These are phyloP conservation scores for Pseudanteris insignis DNA, from an alignment of 2,888 invertebrate species.

Conservation along the genomic window DNA sequence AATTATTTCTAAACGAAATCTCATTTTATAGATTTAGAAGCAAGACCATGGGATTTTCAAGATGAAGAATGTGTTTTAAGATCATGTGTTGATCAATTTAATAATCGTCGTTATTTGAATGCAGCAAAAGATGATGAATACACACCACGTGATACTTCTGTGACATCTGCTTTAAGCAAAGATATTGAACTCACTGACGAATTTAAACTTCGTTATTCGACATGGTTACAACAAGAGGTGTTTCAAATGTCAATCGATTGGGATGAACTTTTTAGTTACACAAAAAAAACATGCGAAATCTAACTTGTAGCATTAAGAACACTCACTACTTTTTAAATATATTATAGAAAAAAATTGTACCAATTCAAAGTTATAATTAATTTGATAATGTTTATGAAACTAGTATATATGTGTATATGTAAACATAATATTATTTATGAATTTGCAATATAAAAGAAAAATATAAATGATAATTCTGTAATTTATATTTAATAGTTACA, in stretches of 20 bases:
- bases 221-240: slow-evolving; percentile 97
- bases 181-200: slow-evolving; percentile 88
- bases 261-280: slow-evolving; percentile 70
- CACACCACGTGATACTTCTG: slow-evolving; percentile 79
- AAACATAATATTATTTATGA: slow-evolving; percentile 14
- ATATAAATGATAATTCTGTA: no score
- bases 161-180: slow-evolving; percentile 82
- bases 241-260: slow-evolving; percentile 86
- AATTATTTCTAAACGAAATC: no score
- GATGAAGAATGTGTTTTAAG: slow-evolving; percentile 95
- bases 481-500: no score
- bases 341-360: no score
- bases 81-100: slow-evolving; percentile 91
- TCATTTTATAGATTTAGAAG: slow-evolving; percentile 94
- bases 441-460: slow-evolving; percentile 4
- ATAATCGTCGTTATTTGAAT: slow-evolving; percentile 82
- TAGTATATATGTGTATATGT: slow-evolving; percentile 23
- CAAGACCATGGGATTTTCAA: slow-evolving; percentile 97
- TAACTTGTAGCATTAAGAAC: slow-evolving; percentile 40
- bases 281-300: slow-evolving; percentile 55
- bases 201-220: slow-evolving; percentile 91
- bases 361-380: no score
- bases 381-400: slow-evolving; percentile 7
- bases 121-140: slow-evolving; percentile 70
- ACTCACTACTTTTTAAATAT: not conserved